Percentiles rank a stretch among this genome's conserved stretches.
Evolutionary conservation across 2,113 vertebrate species (phyloP).

Genomic region (Burhinus oedicnemus): DNA sequence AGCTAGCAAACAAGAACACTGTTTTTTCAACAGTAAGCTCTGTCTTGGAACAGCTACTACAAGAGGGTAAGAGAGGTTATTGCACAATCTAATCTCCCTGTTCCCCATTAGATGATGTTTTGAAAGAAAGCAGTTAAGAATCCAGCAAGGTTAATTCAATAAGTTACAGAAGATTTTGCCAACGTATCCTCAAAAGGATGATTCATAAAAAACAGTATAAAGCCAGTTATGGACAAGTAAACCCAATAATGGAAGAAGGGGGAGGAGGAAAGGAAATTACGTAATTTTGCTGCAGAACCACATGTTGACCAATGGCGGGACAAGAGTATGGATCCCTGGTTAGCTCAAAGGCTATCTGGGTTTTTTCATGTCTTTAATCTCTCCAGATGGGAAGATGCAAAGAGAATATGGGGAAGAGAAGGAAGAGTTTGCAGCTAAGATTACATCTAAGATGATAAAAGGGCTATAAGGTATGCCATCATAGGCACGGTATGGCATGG

Average conservation of each 20-base stretch:
- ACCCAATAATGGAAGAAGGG: rapidly evolving
- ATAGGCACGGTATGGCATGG: background rate
- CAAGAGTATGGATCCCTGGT: background rate
- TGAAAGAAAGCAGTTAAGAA: background rate
- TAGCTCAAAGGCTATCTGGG: background rate
- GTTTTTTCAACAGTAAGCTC: background rate
- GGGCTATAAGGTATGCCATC: background rate
- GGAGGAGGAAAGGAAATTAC: background rate
- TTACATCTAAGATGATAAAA: background rate
- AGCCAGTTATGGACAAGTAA: background rate
- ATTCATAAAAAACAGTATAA: background rate
- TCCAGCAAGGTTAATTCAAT: background rate
- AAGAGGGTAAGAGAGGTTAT: background rate
- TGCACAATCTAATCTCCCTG: background rate
- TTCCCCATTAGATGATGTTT: rapidly evolving
- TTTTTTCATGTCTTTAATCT: background rate
- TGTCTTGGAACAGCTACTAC: background rate
- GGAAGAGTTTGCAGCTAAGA: background rate
- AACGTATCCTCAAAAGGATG: background rate
- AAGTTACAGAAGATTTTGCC: background rate
- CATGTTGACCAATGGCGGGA: background rate
- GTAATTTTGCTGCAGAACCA: background rate
- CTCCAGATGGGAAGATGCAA: background rate
- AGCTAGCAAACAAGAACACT: background rate
- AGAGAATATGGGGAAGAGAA: background rate